A percentile compares a stretch with the other conserved stretches of the same genome.
Evolutionary conservation across 2,888 invertebrate species (phyloP).

Genomic region (Creontiades dilutus): DNA sequence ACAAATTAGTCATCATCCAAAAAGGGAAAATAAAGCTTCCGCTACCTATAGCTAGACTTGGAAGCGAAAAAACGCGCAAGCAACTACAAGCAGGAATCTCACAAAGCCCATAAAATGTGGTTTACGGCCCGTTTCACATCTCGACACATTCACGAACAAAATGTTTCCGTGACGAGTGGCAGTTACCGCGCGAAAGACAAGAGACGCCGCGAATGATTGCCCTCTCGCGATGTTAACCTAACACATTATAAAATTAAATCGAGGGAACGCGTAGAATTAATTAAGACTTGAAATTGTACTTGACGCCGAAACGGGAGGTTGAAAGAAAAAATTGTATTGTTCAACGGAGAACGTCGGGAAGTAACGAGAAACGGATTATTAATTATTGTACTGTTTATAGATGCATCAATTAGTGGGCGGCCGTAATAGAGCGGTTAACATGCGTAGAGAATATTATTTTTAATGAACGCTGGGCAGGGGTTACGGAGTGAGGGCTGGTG

Average conservation of each 20-base stretch:
- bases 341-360: background rate
- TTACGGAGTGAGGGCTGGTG: background rate
- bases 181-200: slow-evolving; percentile 30
- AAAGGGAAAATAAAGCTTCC: too few relatives aligned
- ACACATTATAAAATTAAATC: slow-evolving; percentile 60
- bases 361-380: slow-evolving; percentile 36
- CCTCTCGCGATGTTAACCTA: background rate
- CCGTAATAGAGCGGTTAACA: slow-evolving; percentile 44
- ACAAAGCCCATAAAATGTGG: background rate
- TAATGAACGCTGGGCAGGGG: slow-evolving; percentile 3
- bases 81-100: too few relatives aligned
- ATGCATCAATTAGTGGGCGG: slow-evolving; percentile 57
- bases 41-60: too few relatives aligned
- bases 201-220: background rate
- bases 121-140: background rate
- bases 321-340: background rate
- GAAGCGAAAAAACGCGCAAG: too few relatives aligned
- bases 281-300: background rate
- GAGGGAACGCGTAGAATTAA: slow-evolving; percentile 51
- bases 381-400: slow-evolving; percentile 51
- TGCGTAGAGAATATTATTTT: slow-evolving; percentile 59
- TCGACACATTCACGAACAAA: background rate
- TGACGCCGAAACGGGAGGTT: background rate
- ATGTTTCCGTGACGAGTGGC: slow-evolving; percentile 19
- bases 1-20: too few relatives aligned